phyloP scores from a whole-genome alignment of 2,888 invertebrate species.

The Candidula unifasciata region DNA sequence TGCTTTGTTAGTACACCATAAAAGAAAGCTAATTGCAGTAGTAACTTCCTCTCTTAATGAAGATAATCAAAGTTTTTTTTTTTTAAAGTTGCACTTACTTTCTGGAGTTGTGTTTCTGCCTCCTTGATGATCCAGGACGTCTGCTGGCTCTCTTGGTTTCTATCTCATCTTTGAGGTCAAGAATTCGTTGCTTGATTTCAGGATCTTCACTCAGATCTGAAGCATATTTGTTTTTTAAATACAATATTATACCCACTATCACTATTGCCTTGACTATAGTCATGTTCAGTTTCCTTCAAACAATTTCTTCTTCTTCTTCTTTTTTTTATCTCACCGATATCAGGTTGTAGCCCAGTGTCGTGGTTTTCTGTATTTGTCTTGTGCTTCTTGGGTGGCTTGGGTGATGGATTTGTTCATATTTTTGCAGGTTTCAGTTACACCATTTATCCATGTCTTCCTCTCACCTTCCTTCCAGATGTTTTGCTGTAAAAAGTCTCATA shows the following conservation, averaged over 20 bases:
- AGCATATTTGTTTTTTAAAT: neutral
- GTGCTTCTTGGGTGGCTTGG: too few species aligned
- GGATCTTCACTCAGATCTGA: slow-evolving; percentile 96
- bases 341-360: too few species aligned
- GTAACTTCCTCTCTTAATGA: too few species aligned
- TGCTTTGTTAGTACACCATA: too few species aligned
- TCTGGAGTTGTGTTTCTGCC: slow-evolving; percentile 74
- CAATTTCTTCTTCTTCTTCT: neutral
- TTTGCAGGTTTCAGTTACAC: too few species aligned
- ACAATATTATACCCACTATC: neutral
- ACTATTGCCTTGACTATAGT: neutral
- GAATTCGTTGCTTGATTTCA: slow-evolving; percentile 92
- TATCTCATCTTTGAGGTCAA: slow-evolving; percentile 92
- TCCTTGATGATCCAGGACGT: slow-evolving; percentile 52
- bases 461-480: too few species aligned
- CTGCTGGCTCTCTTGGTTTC: slow-evolving; percentile 83
- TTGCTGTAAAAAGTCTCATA: too few species aligned
- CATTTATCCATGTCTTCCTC: too few species aligned
- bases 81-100: slow-evolving; percentile 64
- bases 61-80: neutral
- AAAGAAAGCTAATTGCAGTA: too few species aligned
- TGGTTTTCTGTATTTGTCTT: too few species aligned
- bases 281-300: neutral
- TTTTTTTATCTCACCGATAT: too few species aligned
- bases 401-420: too few species aligned